Evolutionary conservation across 2,113 vertebrate species (phyloP), one percentile per base, ranked within the genome.

Genomic region (Heptranchias perlo): DNA sequence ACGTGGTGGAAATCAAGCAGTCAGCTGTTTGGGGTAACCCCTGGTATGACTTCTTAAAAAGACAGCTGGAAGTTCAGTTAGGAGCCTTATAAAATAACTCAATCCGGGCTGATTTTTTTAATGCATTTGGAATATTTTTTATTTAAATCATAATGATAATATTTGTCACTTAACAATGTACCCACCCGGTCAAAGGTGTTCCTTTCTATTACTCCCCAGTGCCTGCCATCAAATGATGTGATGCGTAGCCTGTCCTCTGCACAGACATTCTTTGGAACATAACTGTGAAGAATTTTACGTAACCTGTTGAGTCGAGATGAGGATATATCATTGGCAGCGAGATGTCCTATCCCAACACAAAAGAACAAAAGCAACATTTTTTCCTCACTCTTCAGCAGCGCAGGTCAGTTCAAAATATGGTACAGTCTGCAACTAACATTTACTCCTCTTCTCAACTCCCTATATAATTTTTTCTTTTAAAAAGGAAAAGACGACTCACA

Each of bases 161-260:
- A 31, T 64, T 0, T 21, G 25, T 21, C 95, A 49, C 0, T 10
- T 78, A 1, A 58, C 1, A 16, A 11, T 84, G 49, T 62, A 97
- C 98, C 97, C 95, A 99, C 99, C 97, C 98, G 98, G 96, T 99
- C 98, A 97, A 98, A 99, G 44, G 98, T 97, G 96, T 97, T 96
- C 25, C 97, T 97, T 95, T 98, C 98, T 5, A 98, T 96, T 58
- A 98, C 97, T 18, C 97, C 97, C 98, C 98, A 99, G 47, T 97
- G 97, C 62, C 98, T 98, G 96, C 99, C 99, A 0, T 99, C 99
- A 0, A 96, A 97, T 4, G 98, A 98, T 0, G 98, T 99, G 96
- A 99, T 96, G 2, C 97, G 98, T 52, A 99, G 96, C 6, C 67
- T 97, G 14, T 97, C 96, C 4, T 89, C 96, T 0, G 97, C 96